phyloP scores from a whole-genome alignment of 2,797 vertebrate genomes.

The Trematomus bernacchii region DNA sequence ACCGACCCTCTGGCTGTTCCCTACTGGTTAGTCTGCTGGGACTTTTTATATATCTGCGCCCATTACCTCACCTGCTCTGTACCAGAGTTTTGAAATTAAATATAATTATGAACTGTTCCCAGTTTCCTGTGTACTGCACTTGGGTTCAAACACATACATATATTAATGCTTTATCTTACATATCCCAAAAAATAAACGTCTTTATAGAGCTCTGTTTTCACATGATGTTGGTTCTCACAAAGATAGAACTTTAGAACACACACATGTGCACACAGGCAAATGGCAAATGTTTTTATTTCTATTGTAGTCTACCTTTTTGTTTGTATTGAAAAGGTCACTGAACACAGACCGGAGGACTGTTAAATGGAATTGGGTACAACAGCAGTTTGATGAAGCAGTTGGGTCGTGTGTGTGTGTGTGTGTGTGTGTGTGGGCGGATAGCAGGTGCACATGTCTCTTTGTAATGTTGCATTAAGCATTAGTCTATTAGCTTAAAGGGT shows the following conservation, averaged over 20 bases:
- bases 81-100: too few relatives aligned
- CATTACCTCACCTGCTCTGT: too few relatives aligned
- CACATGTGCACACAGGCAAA: slow-evolving; percentile 10
- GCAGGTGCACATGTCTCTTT: neutral
- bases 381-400: slow-evolving; percentile 9
- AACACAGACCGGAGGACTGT: slow-evolving; percentile 34
- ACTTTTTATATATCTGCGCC: too few relatives aligned
- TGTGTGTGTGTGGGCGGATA: neutral
- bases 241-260: slow-evolving; percentile 9
- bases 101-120: too few relatives aligned
- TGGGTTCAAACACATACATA: too few relatives aligned
- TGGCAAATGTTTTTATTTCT: slow-evolving; percentile 12
- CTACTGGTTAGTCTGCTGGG: too few relatives aligned
- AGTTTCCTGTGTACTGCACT: too few relatives aligned
- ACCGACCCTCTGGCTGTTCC: too few relatives aligned
- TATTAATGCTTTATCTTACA: too few relatives aligned
- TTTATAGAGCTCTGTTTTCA: neutral
- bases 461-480: slow-evolving; percentile 1
- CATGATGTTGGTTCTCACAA: neutral
- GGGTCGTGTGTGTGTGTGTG: neutral
- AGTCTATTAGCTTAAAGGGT: slow-evolving; percentile 1
- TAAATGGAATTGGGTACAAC: slow-evolving; percentile 14
- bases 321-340: slow-evolving; percentile 64
- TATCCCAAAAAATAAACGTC: neutral
- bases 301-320: slow-evolving; percentile 27